Percentiles rank a stretch among this genome's conserved stretches.
These are phyloP conservation scores for Setophaga coronata DNA, from an alignment of 2,113 vertebrate genomes.

Conservation along the genomic window DNA sequence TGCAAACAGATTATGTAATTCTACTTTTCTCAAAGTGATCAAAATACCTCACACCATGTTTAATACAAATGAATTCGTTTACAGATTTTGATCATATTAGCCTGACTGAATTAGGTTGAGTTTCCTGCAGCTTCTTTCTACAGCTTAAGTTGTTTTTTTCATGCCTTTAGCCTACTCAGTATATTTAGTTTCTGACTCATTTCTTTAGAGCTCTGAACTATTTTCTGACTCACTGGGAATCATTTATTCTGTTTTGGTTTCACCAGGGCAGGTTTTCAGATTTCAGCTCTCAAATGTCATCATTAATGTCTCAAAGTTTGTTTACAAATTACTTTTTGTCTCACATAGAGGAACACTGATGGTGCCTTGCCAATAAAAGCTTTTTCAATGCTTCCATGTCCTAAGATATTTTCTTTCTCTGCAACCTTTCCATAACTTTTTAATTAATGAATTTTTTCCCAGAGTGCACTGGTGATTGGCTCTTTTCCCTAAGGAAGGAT, in stretches of 20 bases:
- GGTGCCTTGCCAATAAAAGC: background rate
- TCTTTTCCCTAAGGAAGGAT: background rate
- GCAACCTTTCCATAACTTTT: background rate
- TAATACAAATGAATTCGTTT: background rate
- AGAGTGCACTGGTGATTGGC: background rate
- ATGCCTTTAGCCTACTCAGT: slow-evolving; percentile 49
- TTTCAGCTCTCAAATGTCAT: slow-evolving; percentile 58
- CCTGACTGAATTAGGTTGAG: slow-evolving; percentile 61
- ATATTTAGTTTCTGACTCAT: slow-evolving; percentile 79
- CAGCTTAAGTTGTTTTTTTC: slow-evolving; percentile 9
- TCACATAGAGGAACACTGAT: background rate
- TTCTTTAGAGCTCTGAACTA: slow-evolving; percentile 63
- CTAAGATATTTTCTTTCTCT: background rate
- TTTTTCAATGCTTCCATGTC: background rate
- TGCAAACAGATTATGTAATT: background rate
- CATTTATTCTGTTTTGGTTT: slow-evolving; percentile 64
- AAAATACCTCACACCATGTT: background rate
- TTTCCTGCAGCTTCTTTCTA: slow-evolving; percentile 46
- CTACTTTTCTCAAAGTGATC: background rate
- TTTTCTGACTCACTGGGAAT: slow-evolving; percentile 72
- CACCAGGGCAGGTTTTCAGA: slow-evolving; percentile 55
- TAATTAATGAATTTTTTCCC: background rate
- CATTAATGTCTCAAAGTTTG: slow-evolving; percentile 40
- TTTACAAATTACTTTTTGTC: slow-evolving; percentile 60
- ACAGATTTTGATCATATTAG: slow-evolving; percentile 41